Evolutionary conservation across 2,113 vertebrate species (phyloP).

Genomic region (Accipiter cooperii): DNA sequence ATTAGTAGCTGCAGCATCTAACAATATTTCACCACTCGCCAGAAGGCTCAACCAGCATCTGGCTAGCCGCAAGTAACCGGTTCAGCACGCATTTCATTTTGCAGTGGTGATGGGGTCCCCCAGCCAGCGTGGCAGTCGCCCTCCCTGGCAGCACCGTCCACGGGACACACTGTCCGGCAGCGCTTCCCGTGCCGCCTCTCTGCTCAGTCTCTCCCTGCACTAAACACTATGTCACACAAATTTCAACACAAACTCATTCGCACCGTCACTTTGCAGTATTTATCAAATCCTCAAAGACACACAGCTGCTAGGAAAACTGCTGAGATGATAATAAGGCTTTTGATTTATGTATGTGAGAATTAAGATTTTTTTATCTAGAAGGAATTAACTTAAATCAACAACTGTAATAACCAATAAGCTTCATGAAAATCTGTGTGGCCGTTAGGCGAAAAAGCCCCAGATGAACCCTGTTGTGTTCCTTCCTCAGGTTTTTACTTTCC

Average conservation of each 20-base stretch:
- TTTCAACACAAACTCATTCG: not conserved
- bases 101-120: not conserved
- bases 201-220: not conserved
- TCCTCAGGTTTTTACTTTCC: not conserved
- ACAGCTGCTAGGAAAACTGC: not conserved
- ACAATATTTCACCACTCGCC: conserved; percentile 2
- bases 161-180: not conserved
- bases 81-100: not conserved
- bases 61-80: not conserved
- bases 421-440: not conserved
- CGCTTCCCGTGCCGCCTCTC: not conserved
- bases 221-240: not conserved
- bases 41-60: conserved; percentile 14
- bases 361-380: not conserved
- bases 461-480: not conserved
- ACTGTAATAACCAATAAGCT: not conserved
- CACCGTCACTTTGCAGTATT: not conserved
- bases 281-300: not conserved
- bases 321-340: not conserved
- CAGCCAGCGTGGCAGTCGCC: rapidly evolving
- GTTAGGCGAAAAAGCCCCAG: not conserved
- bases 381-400: not conserved
- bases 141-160: rapidly evolving
- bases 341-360: not conserved
- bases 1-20: conserved; percentile 20